Evolutionary conservation across 2,113 vertebrate genomes (phyloP).

Genomic region (Lampris megalopsis): DNA sequence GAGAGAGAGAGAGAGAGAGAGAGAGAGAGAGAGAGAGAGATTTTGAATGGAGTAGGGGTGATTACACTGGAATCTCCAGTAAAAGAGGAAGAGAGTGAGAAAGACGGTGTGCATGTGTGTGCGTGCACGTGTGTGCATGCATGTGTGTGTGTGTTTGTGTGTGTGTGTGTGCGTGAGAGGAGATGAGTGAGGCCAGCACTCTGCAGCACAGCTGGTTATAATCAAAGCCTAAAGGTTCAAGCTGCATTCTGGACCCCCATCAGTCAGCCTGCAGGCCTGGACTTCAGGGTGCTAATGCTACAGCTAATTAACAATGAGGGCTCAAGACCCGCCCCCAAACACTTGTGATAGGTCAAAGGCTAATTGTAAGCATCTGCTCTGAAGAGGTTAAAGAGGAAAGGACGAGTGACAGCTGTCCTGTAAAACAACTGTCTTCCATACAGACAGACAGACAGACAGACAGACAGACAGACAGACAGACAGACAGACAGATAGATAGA

Average conservation of each 20-base stretch:
- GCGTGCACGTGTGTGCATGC: constrained; percentile 1
- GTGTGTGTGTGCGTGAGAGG: not conserved
- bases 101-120: not conserved
- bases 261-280: too few species aligned
- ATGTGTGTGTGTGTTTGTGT: constrained; percentile 28
- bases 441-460: too few species aligned
- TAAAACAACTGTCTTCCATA: too few species aligned
- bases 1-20: too few species aligned
- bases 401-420: too few species aligned
- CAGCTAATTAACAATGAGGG: not conserved
- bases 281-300: not conserved
- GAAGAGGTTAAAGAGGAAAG: too few species aligned
- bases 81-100: not conserved
- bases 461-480: too few species aligned
- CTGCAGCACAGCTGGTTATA: constrained; percentile 64
- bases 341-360: too few species aligned
- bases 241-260: not conserved
- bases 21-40: constrained; percentile 8
- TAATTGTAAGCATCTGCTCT: too few species aligned
- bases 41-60: not conserved
- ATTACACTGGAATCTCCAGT: not conserved
- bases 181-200: constrained; percentile 58
- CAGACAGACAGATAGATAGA: too few species aligned
- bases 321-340: not conserved
- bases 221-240: constrained; percentile 33